A percentile compares a stretch with the other conserved stretches of the same genome.
Evolutionary conservation across 2,797 vertebrate genomes (phyloP).

Genomic region (Amblyopsis hoosieri): DNA sequence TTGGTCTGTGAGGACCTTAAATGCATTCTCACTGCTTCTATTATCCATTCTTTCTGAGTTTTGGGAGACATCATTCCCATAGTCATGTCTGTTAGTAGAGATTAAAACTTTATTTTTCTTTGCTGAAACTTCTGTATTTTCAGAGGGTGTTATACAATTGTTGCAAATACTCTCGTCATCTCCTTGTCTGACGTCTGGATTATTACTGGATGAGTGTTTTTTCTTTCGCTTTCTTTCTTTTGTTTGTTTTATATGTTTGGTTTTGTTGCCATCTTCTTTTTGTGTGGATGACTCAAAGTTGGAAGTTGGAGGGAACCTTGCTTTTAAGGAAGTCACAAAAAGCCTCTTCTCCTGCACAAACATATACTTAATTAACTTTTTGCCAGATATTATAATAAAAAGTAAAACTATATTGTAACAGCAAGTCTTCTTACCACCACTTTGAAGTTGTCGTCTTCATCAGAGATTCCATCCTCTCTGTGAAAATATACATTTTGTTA

Average conservation of each 20-base stretch:
- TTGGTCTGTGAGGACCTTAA: not conserved
- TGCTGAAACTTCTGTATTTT: not conserved
- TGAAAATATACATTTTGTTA: constrained; percentile 4
- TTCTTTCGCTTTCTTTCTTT: rapidly evolving
- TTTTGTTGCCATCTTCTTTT: too few relatives aligned
- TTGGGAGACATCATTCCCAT: not conserved
- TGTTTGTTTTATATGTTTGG: not conserved
- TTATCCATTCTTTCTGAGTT: not conserved
- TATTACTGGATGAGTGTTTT: not conserved
- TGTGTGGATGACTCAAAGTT: not conserved
- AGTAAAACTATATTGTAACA: not conserved
- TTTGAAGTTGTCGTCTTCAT: constrained; percentile 55
- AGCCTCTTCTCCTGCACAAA: constrained; percentile 47
- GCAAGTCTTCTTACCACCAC: constrained; percentile 66
- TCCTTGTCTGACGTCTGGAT: not conserved
- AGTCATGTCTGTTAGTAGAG: too few relatives aligned
- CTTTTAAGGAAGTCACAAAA: constrained; percentile 36
- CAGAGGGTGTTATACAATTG: not conserved
- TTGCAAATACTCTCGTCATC: not conserved
- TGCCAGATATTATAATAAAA: too few relatives aligned
- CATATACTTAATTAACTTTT: constrained; percentile 3
- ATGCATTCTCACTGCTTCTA: not conserved
- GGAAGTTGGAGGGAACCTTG: constrained; percentile 24
- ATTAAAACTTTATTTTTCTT: not conserved
- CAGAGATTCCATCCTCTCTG: constrained; percentile 47